Conservation (phyloP, 2,888 invertebrate species). For the Metalampra italica region DNA sequence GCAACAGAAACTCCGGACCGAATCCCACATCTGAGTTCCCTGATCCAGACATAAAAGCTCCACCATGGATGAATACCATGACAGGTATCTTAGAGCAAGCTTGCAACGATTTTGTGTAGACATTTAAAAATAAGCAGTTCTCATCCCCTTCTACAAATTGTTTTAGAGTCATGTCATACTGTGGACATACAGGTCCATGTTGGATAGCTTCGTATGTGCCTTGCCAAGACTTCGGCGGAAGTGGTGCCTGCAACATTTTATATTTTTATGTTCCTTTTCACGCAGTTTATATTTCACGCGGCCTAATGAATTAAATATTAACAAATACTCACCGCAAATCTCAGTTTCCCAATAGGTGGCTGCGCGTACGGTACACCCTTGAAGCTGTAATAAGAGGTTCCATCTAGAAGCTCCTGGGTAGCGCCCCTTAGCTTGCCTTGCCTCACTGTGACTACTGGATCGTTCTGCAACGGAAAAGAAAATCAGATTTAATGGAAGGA, state of each 20-base stretch:
- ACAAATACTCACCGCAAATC: slow-evolving; percentile 60
- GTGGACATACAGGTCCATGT: slow-evolving; percentile 44
- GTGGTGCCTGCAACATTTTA: slow-evolving; percentile 36
- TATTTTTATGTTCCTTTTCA: background rate
- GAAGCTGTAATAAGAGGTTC: slow-evolving; percentile 41
- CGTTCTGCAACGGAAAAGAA: slow-evolving; percentile 17
- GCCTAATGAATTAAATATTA: background rate
- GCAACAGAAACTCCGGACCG: slow-evolving; percentile 49
- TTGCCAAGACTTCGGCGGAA: slow-evolving; percentile 37
- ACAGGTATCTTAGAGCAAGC: slow-evolving; percentile 38
- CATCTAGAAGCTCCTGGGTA: slow-evolving; percentile 27
- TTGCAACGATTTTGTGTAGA: slow-evolving; percentile 35
- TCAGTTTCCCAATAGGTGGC: slow-evolving; percentile 62
- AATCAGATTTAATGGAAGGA: background rate
- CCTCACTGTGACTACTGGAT: slow-evolving; percentile 26
- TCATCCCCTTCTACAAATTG: slow-evolving; percentile 32
- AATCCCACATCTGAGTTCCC: slow-evolving; percentile 45
- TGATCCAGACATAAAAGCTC: slow-evolving; percentile 43
- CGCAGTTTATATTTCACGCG: too few relatives aligned
- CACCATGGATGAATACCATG: slow-evolving; percentile 57
- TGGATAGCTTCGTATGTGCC: slow-evolving; percentile 37
- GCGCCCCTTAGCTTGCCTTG: slow-evolving; percentile 39
- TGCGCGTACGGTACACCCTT: slow-evolving; percentile 72
- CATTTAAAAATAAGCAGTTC: slow-evolving; percentile 45
- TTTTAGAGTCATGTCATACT: slow-evolving; percentile 27